A percentile compares a stretch with the other conserved stretches of the same genome.
Conservation (phyloP, 2,888 invertebrate genomes). For the Dryobota labecula region DNA sequence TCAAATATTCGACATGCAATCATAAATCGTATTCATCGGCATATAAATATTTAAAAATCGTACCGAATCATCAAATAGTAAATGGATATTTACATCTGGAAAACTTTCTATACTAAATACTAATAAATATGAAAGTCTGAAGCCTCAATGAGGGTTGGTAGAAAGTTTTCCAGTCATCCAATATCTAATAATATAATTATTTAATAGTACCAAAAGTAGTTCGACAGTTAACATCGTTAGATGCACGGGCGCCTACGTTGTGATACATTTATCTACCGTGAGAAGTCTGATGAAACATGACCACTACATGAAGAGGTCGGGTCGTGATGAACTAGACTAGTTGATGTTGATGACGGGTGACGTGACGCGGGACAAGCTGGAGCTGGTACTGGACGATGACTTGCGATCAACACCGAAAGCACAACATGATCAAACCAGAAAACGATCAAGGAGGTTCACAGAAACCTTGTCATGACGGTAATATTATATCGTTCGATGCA, state of each 20-base stretch:
- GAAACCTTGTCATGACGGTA: slow-evolving; percentile 78
- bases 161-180: slow-evolving; percentile 87
- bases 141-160: slow-evolving; percentile 77
- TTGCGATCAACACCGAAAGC: slow-evolving; percentile 89
- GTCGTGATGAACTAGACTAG: slow-evolving; percentile 82
- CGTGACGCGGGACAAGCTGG: slow-evolving; percentile 85
- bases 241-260: slow-evolving; percentile 90
- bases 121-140: slow-evolving; percentile 77
- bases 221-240: slow-evolving; percentile 76
- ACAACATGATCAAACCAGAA: slow-evolving; percentile 86
- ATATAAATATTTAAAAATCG: slow-evolving; percentile 78
- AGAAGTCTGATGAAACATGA: slow-evolving; percentile 85
- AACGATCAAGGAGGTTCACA: slow-evolving; percentile 78
- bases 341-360: slow-evolving; percentile 80
- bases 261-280: slow-evolving; percentile 90
- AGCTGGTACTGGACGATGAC: slow-evolving; percentile 84
- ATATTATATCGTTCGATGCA: slow-evolving; percentile 82
- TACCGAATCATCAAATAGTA: slow-evolving; percentile 76
- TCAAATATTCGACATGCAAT: slow-evolving; percentile 69
- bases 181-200: slow-evolving; percentile 64
- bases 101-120: slow-evolving; percentile 86
- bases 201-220: slow-evolving; percentile 76
- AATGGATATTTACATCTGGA: slow-evolving; percentile 80
- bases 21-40: slow-evolving; percentile 71
- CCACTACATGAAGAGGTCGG: slow-evolving; percentile 88